Evolutionary conservation across 1,140 invertebrate genomes (phyloP), one percentile per base, ranked within the genome.

Genomic region (Micrasema longulum): DNA sequence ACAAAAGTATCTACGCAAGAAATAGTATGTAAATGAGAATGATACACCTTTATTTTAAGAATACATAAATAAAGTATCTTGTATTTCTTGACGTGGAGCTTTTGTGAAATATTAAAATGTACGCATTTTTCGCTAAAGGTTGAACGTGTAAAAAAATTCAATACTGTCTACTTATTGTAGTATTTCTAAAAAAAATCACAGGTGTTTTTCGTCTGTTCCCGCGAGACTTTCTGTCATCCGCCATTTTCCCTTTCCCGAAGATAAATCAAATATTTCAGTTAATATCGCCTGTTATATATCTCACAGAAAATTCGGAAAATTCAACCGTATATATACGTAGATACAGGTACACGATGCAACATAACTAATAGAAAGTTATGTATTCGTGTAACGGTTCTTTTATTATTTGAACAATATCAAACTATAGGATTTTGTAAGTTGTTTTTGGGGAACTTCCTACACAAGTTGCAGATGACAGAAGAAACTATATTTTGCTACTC

Each of bases 221-320:
- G 11, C 14, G 38, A 26, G 41, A 63, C 5, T 12, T 38, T 45
- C 38, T 63, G 60, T 31, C 60, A 63, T 11, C 10, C 41, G 10
- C 23, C 38, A 23, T 43, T 12, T 62, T 62, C 14, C 14, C 22
- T 45, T 16, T 31, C 16, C 43, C 12, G 43, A 16, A 63, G 38
- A 63, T 63, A 47, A 63, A 63, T 63, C 60, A 63, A 63, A 63
- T 47, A 63, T 63, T 63, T 63, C 60, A 63, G 60, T 45, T 63
- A 63, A 63, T 63, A 63, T 26, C 12, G 38, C 60, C 20, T 18
- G 53, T 18, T 60, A 60, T 20, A 60, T 20, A 60, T 38, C 18
- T 36, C 55, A 10, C 31, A 22, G 31, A 38, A 60, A 20, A n/a
- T 53, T 53, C 23, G 26, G 26, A 7, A 31, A 31, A 31, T 31